A percentile compares a stretch with the other conserved stretches of the same genome.
Conservation (phyloP, 2,888 invertebrate species). For the Cistogaster globosa region DNA sequence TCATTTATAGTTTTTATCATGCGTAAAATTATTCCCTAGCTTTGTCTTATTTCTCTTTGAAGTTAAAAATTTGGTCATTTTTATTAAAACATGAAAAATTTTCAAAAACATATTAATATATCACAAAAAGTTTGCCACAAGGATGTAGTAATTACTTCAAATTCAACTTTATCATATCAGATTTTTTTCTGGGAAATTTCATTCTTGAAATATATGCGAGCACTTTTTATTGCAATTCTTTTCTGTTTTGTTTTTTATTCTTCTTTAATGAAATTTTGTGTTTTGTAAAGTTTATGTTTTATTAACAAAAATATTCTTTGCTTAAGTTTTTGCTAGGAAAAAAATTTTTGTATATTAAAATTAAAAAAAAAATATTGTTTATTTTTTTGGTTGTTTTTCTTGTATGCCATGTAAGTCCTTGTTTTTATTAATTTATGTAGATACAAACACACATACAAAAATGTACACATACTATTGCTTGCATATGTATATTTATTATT, state of each 20-base stretch:
- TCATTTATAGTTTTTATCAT: neutral
- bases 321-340: neutral
- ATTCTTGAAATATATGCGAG: neutral
- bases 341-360: slow-evolving; percentile 18
- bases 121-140: neutral
- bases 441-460: neutral
- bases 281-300: slow-evolving; percentile 41
- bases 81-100: neutral
- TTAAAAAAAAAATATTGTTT: slow-evolving; percentile 50
- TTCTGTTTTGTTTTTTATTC: neutral
- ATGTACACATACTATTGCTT: neutral
- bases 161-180: slow-evolving; percentile 19
- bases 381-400: neutral
- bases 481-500: slow-evolving; percentile 43
- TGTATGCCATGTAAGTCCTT: slow-evolving; percentile 21
- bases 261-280: slow-evolving; percentile 1
- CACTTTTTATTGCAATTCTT: neutral
- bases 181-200: neutral
- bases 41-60: neutral
- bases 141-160: slow-evolving; percentile 32
- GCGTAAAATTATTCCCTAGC: neutral
- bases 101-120: neutral
- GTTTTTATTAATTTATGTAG: slow-evolving; percentile 22
- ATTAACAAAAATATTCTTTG: slow-evolving; percentile 46
- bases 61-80: neutral